phyloP scores from a whole-genome alignment of 2,797 vertebrate species.

The Cyprinella venusta region DNA sequence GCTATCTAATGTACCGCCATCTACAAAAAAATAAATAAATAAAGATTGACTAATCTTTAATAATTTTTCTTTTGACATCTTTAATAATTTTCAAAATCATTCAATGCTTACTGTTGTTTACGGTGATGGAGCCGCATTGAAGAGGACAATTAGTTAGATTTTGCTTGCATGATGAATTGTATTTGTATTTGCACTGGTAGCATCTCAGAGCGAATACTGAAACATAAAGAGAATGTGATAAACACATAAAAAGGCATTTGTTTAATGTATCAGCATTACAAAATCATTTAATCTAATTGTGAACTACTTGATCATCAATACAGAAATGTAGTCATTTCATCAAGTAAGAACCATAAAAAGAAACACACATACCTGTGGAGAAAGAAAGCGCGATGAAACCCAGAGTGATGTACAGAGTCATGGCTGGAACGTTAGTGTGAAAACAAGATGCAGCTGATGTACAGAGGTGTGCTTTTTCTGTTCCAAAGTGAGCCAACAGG shows the following conservation, averaged over 20 bases:
- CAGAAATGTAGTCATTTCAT: background rate
- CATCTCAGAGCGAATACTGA: background rate
- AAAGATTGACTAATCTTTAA: background rate
- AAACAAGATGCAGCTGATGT: background rate
- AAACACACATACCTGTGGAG: background rate
- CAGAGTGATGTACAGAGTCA: background rate
- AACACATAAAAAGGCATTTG: background rate
- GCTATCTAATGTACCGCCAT: background rate
- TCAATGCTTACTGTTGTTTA: background rate
- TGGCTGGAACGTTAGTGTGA: background rate
- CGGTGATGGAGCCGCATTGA: conserved; percentile 8
- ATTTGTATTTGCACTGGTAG: background rate
- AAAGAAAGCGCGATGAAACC: background rate
- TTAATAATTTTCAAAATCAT: background rate
- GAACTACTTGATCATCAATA: background rate
- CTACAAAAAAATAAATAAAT: background rate
- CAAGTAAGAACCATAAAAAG: background rate
- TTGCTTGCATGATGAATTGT: conserved; percentile 9
- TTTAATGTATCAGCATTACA: background rate
- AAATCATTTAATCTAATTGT: background rate
- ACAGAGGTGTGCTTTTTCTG: too few species aligned
- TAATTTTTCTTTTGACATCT: too few species aligned
- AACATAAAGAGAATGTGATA: background rate
- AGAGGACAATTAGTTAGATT: conserved; percentile 10
- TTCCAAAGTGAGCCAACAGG: background rate